Conservation (phyloP, 2,888 invertebrate species). For the Baccha elongata region DNA sequence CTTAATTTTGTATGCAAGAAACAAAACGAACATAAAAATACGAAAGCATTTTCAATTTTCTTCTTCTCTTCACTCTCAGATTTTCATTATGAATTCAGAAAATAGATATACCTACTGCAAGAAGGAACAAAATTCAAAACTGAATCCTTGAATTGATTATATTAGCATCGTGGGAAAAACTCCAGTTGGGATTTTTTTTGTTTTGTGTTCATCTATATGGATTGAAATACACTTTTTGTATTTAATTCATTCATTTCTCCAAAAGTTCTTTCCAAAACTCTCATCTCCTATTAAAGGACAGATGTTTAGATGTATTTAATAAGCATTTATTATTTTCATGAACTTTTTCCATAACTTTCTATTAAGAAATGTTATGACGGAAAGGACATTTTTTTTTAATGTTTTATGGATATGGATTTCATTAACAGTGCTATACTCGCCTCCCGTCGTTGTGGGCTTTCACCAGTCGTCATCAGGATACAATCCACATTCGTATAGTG, state of each 20-base stretch:
- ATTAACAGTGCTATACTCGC: too few relatives aligned
- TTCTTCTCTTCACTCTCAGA: background rate
- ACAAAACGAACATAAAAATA: background rate
- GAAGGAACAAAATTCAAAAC: conserved; percentile 1
- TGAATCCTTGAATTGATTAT: conserved; percentile 33
- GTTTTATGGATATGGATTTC: background rate
- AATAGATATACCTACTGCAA: conserved; percentile 5
- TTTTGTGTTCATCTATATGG: background rate
- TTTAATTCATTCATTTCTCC: background rate
- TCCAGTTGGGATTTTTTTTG: conserved; percentile 36
- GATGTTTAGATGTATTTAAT: conserved; percentile 36
- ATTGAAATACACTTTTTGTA: background rate
- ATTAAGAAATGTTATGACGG: conserved; percentile 42
- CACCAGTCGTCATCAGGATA: background rate
- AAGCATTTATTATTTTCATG: conserved; percentile 27
- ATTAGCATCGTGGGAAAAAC: conserved; percentile 41
- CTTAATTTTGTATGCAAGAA: background rate
- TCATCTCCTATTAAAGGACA: background rate
- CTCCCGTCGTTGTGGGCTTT: background rate
- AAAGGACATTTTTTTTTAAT: conserved; percentile 44
- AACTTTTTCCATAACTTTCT: conserved; percentile 24
- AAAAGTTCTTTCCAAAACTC: background rate
- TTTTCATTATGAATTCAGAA: conserved; percentile 14
- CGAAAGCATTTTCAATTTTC: conserved; percentile 2
- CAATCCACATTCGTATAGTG: background rate